phyloP scores from a whole-genome alignment of 2,113 vertebrate species.

The Chaenogobius annularis region DNA sequence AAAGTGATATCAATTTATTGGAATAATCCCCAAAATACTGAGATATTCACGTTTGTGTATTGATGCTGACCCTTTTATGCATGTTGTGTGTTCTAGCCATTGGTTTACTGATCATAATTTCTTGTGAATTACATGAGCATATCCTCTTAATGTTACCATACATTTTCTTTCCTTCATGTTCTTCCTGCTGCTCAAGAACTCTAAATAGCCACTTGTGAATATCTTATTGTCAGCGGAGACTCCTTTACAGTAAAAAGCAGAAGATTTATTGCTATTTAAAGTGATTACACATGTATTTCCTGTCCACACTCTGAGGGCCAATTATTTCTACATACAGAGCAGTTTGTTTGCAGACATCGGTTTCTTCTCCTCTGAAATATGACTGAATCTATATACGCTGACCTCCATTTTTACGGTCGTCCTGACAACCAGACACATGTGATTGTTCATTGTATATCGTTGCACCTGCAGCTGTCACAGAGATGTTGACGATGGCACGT shows the following conservation, averaged over 20 bases:
- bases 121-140: background rate
- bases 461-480: conserved; percentile 4
- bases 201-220: background rate
- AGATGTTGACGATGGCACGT: background rate
- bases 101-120: background rate
- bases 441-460: conserved; percentile 1
- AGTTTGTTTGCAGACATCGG: background rate
- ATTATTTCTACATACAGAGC: conserved; percentile 3
- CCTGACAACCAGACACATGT: background rate
- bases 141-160: background rate
- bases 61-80: too few species aligned
- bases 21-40: too few species aligned
- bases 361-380: background rate
- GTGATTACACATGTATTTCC: background rate
- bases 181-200: background rate
- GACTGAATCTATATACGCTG: background rate
- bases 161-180: background rate
- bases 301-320: background rate
- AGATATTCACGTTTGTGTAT: too few species aligned
- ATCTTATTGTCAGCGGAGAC: background rate
- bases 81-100: too few species aligned
- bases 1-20: too few species aligned
- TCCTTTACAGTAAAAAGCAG: background rate
- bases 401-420: background rate
- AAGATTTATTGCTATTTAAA: background rate